Evolutionary conservation across 2,113 vertebrate genomes (phyloP), one percentile per base, ranked within the genome.

Genomic region (Stercorarius parasiticus): DNA sequence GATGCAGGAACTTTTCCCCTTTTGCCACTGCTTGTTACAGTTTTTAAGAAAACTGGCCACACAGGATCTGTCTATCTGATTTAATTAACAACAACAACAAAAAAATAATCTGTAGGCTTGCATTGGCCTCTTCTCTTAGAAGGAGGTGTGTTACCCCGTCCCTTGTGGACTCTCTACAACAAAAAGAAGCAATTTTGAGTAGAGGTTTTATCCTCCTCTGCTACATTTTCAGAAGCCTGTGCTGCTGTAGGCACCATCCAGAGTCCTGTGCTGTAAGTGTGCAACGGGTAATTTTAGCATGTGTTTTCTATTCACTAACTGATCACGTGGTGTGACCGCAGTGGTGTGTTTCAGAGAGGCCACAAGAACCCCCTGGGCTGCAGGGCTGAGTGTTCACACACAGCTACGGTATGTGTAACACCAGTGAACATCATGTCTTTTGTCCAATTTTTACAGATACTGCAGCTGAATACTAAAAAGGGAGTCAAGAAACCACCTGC

Each of bases 381-480:
- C 26, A 58, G 19, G 36, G 50, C 42, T 80, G 62, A 88, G 66
- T 8, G 26, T 34, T 78, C 56, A 29, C 27, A 58, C 64, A 38
- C 15, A 88, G 82, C 69, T 82, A 55, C 55, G 36, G 42, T 14
- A 38, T 6, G 30, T 23, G 5, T 59, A 58, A 38, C 27, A 22
- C 43, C 43, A 15, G 52, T 4, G 11, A 82, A 88, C 19, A 78
- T 16, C 27, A 15, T 8, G 27, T 25, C 59, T 82, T 77, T 88
- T 87, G 72, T 52, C 65, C 86, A 22, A 6, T 66, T 70, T 69
- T 83, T 59, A 88, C 40, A 52, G 59, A 17, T 38, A 59, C 38
- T 71, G 89, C 61, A 76, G 17, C 5, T 76, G 91, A 92, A 97
- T 86, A 78, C 66, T 58, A 17, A 93, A 96, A 90, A 82, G 58